Evolutionary conservation across 2,113 vertebrate species (phyloP).

Genomic region (Xiphophorus maculatus): DNA sequence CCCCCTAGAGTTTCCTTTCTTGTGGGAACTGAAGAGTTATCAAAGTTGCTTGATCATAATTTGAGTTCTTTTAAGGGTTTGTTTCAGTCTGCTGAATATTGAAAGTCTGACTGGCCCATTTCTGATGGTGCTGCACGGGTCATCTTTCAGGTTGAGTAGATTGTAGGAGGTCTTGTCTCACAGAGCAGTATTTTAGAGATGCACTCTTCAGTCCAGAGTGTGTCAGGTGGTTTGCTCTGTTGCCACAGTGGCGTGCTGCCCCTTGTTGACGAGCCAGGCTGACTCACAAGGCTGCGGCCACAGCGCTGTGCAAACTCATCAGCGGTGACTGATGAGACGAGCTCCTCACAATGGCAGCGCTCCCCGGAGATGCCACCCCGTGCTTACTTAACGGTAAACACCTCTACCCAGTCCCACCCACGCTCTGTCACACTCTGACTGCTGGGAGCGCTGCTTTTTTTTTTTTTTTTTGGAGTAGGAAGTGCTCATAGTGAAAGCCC

Average conservation of each 20-base stretch:
- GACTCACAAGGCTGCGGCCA: slow-evolving; percentile 45
- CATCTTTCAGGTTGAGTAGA: neutral
- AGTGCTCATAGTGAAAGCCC: slow-evolving; percentile 13
- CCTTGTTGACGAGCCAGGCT: slow-evolving; percentile 27
- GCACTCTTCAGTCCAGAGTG: neutral
- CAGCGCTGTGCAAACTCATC: slow-evolving; percentile 50
- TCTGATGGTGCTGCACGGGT: neutral
- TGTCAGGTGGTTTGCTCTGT: slow-evolving; percentile 50
- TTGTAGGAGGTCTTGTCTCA: neutral
- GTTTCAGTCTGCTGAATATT: neutral
- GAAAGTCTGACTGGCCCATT: slow-evolving; percentile 4
- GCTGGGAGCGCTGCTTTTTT: slow-evolving; percentile 27
- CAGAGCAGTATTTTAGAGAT: neutral
- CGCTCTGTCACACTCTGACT: slow-evolving; percentile 31
- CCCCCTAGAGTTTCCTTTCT: slow-evolving; percentile 26
- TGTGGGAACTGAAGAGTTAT: slow-evolving; percentile 8
- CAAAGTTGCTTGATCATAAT: neutral
- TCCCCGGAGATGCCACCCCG: slow-evolving; percentile 63
- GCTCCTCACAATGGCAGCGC: slow-evolving; percentile 53
- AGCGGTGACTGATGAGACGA: slow-evolving; percentile 65
- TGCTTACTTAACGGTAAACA: slow-evolving; percentile 66
- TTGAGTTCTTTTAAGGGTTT: too few species aligned
- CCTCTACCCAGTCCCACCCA: slow-evolving; percentile 48
- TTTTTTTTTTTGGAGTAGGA: slow-evolving; percentile 8
- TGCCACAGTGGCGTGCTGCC: slow-evolving; percentile 22